phyloP scores from a whole-genome alignment of 2,888 invertebrate genomes.

The Acleris holmiana region DNA sequence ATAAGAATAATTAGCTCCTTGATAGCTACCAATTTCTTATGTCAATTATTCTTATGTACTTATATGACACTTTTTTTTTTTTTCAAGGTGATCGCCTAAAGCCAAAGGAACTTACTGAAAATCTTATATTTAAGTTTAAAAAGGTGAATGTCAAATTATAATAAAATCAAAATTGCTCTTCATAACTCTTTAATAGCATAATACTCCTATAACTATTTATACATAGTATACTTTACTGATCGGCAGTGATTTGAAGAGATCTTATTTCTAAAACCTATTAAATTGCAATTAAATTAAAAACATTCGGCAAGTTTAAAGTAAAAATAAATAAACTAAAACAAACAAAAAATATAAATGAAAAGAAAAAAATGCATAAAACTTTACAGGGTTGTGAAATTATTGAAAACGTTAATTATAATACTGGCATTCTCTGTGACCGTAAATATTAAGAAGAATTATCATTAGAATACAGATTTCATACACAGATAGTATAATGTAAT shows the following conservation, averaged over 20 bases:
- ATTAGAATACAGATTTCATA: too few species aligned
- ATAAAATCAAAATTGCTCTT: background rate
- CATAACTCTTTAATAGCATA: conserved; percentile 24
- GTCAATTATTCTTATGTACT: too few species aligned
- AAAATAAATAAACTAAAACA: background rate
- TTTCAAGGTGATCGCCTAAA: too few species aligned
- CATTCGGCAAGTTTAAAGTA: conserved; percentile 25
- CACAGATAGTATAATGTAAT: too few species aligned
- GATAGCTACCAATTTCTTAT: too few species aligned
- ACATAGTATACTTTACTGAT: conserved; percentile 23
- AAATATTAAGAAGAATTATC: background rate
- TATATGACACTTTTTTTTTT: too few species aligned
- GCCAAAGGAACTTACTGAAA: too few species aligned
- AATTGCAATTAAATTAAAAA: conserved; percentile 4
- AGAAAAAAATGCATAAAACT: background rate
- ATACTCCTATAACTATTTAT: conserved; percentile 33
- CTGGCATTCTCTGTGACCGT: conserved; percentile 45
- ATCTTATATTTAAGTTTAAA: too few species aligned
- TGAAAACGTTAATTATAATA: conserved; percentile 44
- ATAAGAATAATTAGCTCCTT: too few species aligned
- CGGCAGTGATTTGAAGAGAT: conserved; percentile 34
- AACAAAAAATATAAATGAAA: background rate
- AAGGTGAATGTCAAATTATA: too few species aligned
- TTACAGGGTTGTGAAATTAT: background rate
- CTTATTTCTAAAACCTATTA: conserved; percentile 16